These are phyloP conservation scores for Squalus acanthias DNA, from an alignment of 2,797 vertebrate genomes.

Conservation along the genomic window DNA sequence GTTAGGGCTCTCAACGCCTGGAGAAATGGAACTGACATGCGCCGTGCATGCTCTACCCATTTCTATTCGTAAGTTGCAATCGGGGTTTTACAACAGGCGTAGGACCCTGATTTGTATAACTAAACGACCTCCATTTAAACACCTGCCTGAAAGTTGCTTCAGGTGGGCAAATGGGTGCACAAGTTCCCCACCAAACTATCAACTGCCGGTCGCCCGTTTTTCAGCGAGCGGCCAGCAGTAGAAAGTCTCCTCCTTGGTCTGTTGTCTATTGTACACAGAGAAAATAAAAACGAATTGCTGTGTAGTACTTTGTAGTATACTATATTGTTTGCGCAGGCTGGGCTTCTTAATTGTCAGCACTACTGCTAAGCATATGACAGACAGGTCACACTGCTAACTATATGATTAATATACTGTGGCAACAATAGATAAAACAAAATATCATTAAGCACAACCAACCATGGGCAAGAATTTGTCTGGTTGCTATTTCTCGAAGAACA, in stretches of 20 bases:
- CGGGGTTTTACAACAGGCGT: not conserved
- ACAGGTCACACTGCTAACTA: not conserved
- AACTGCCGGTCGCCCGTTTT: not conserved
- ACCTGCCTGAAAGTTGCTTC: not conserved
- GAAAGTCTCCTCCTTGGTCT: not conserved
- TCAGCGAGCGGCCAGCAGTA: not conserved
- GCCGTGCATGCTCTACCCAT: not conserved
- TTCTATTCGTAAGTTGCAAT: not conserved
- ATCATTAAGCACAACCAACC: not conserved
- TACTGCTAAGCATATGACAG: not conserved
- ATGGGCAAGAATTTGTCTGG: not conserved
- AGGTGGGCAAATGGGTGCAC: no score
- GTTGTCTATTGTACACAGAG: not conserved
- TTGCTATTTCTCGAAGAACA: not conserved
- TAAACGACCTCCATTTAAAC: not conserved
- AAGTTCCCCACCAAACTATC: not conserved
- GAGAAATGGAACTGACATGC: not conserved
- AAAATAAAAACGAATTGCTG: not conserved
- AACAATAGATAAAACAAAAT: not conserved
- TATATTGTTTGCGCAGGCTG: not conserved
- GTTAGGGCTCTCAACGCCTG: not conserved
- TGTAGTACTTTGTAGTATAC: not conserved
- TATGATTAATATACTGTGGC: not conserved
- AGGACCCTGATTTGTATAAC: not conserved
- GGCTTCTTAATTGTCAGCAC: not conserved